Evolutionary conservation across 2,888 invertebrate genomes (phyloP).

Genomic region (Xanthostigma xanthostigma): DNA sequence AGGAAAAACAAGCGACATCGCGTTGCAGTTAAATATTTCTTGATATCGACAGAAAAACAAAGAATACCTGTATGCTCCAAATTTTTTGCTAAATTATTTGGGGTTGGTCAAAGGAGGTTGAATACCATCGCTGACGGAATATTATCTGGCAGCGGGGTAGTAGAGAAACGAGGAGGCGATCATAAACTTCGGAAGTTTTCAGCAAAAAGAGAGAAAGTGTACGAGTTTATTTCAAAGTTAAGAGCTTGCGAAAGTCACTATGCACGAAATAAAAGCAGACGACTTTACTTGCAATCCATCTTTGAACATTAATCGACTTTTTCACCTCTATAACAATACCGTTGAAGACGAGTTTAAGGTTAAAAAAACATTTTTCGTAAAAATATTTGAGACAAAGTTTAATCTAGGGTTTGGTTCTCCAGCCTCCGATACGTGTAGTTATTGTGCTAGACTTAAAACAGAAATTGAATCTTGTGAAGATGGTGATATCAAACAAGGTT

Average conservation of each 20-base stretch:
- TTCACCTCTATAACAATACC: constrained; percentile 14
- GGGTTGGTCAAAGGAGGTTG: neutral
- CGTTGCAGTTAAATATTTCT: neutral
- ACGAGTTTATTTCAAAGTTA: constrained; percentile 1
- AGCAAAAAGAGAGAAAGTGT: neutral
- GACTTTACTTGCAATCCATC: constrained; percentile 15
- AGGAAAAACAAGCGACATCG: no score
- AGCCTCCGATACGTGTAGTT: constrained; percentile 15
- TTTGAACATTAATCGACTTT: constrained; percentile 13
- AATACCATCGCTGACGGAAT: neutral
- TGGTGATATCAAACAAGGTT: constrained; percentile 10
- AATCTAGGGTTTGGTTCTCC: constrained; percentile 17
- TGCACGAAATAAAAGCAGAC: constrained; percentile 12
- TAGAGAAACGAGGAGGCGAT: no score
- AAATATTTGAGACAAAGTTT: constrained; percentile 10
- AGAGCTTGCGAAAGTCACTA: constrained; percentile 16
- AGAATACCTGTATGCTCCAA: neutral
- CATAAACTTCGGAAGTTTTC: neutral
- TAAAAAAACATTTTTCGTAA: constrained; percentile 10
- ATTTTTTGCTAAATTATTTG: neutral
- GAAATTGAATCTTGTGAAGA: constrained; percentile 11
- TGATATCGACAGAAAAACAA: constrained; percentile 1
- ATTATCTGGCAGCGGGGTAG: no score
- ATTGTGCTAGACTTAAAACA: constrained; percentile 4
- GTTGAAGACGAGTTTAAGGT: constrained; percentile 6